Evolutionary conservation across 2,113 vertebrate species (phyloP).

Genomic region (Lepisosteus osseus): DNA sequence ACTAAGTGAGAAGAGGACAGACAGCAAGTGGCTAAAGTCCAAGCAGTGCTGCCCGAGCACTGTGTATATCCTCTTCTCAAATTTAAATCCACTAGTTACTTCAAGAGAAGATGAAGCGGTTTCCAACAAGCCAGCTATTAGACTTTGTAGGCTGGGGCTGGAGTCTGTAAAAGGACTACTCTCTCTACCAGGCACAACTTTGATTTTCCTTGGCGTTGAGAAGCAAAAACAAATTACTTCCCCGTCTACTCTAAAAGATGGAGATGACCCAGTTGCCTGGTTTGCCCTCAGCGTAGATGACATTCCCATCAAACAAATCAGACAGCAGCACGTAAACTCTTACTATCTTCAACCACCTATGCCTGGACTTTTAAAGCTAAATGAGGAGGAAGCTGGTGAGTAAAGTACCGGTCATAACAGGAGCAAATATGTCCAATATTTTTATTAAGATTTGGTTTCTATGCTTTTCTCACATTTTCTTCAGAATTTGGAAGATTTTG

Average conservation of each 20-base stretch:
- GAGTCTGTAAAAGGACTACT: slow-evolving; percentile 67
- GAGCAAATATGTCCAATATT: not conserved
- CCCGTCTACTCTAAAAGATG: slow-evolving; percentile 30
- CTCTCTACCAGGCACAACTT: slow-evolving; percentile 50
- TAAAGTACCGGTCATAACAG: slow-evolving; percentile 3
- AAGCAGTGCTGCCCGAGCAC: slow-evolving; percentile 65
- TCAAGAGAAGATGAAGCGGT: slow-evolving; percentile 36
- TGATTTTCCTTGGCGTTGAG: slow-evolving; percentile 88
- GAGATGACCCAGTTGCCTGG: slow-evolving; percentile 76
- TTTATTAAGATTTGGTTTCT: not conserved
- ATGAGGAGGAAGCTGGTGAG: slow-evolving; percentile 88
- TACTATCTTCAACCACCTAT: slow-evolving; percentile 75
- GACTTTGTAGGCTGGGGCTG: slow-evolving; percentile 68
- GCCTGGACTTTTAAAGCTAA: slow-evolving; percentile 77
- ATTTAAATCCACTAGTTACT: slow-evolving; percentile 76
- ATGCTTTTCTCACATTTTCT: not conserved
- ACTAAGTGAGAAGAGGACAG: slow-evolving; percentile 76
- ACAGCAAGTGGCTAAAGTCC: slow-evolving; percentile 71
- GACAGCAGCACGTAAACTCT: slow-evolving; percentile 58
- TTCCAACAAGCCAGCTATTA: slow-evolving; percentile 49
- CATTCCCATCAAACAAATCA: slow-evolving; percentile 61
- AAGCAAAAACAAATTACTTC: slow-evolving; percentile 38
- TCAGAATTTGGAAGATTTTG: no score
- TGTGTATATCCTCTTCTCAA: slow-evolving; percentile 82
- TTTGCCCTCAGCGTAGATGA: slow-evolving; percentile 77